phyloP scores from a whole-genome alignment of 2,888 invertebrate species.

The Pachymerium ferrugineum region DNA sequence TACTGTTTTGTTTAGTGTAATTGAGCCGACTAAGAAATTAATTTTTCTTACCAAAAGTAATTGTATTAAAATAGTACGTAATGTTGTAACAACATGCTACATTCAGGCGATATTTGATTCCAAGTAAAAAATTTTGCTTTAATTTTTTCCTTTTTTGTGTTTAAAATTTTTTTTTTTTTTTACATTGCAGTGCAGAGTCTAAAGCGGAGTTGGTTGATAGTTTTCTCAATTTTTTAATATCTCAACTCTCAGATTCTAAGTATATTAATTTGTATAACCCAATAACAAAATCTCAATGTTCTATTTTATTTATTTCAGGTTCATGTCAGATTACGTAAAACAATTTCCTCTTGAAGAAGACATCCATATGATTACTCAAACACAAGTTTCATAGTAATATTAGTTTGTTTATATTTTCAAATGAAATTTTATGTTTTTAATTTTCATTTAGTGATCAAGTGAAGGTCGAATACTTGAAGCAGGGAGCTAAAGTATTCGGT shows the following conservation, averaged over 20 bases:
- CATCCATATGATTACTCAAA: slow-evolving; percentile 51
- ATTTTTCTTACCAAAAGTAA: background rate
- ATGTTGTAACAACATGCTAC: background rate
- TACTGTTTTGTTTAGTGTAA: background rate
- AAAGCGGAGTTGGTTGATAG: background rate
- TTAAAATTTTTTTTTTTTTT: background rate
- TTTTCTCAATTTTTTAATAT: background rate
- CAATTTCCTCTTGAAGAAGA: slow-evolving; percentile 63
- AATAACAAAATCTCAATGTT: background rate
- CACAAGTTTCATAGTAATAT: background rate
- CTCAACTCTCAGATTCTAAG: background rate
- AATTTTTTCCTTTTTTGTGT: background rate
- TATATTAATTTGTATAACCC: background rate
- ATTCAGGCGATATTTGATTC: background rate
- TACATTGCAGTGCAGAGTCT: background rate
- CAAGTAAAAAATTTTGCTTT: background rate
- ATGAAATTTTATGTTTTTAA: background rate
- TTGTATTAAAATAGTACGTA: background rate
- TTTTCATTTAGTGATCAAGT: background rate
- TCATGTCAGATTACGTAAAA: slow-evolving; percentile 64
- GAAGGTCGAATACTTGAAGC: background rate
- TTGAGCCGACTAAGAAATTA: background rate
- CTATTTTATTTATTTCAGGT: slow-evolving; percentile 40
- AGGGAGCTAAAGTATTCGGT: background rate
- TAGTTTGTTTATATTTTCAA: background rate